Evolutionary conservation across 2,888 invertebrate species (phyloP), one percentile per base, ranked within the genome.

Genomic region (Tetranychus piercei): DNA sequence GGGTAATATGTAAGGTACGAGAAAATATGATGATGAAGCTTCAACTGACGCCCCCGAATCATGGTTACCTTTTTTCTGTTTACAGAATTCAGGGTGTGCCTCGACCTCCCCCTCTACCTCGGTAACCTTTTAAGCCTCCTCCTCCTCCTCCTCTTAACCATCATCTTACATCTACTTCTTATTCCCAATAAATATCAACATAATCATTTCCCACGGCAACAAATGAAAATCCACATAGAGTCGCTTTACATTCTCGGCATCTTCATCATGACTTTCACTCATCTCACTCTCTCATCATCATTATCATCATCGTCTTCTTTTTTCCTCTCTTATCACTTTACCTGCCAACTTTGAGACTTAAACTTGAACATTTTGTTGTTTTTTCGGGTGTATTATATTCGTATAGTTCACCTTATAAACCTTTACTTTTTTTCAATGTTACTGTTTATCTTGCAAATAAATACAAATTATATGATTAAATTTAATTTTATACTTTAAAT

Each of bases 261-360:
- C 20, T 20, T 69, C 69, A 23, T 22, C 20, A 18, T 69, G 11
- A 23, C 69, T 69, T 11, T 69, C n/a, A 20, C 67, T 67, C 67
- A 22, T 67, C 67, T 67, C 67, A 22, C 67, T 67, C 67, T 67
- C 67, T 67, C 67, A 22, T 22, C 22, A 9, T 67, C 67, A 22
- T 22, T n/a, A n/a, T 67, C 67, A 22, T 22, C 22, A 7, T 71
- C 4, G 8, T 23, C 23, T 9, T 71, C 71, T 71, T 23, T 2
- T 23, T 71, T n/a, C 22, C 11, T 67, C 67, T 67, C 3, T 1
- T 66, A n/a, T 44, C 44, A 34, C 71, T 67, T 22, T 67, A n/a
- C n/a, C n/a, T 67, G 20, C n/a, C n/a, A 55, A 8, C 67, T 67
- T 22, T 67, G 20, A 22, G 9, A 22, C n/a, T 67, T 8, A 22